phyloP scores from a whole-genome alignment of 2,888 invertebrate genomes.

The Gymnocheta viridis region DNA sequence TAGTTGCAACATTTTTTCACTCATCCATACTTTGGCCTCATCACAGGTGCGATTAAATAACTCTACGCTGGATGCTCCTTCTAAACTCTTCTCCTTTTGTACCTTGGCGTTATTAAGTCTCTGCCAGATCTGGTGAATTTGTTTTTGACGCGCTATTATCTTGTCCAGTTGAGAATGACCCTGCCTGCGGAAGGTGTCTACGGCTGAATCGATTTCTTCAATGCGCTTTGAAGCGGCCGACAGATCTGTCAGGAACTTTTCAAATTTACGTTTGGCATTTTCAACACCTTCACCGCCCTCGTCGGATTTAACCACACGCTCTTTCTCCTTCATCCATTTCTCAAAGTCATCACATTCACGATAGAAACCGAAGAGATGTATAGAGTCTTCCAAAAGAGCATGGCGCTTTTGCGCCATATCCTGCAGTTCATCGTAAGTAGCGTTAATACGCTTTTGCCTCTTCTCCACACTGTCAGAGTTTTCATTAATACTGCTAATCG shows the following conservation, averaged over 20 bases:
- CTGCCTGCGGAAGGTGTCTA: slow-evolving; percentile 91
- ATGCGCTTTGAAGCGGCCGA: slow-evolving; percentile 96
- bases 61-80: slow-evolving; percentile 96
- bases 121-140: slow-evolving; percentile 95
- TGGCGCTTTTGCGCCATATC: slow-evolving; percentile 91
- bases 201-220: slow-evolving; percentile 93
- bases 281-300: slow-evolving; percentile 93
- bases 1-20: slow-evolving; percentile 95
- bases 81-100: slow-evolving; percentile 94
- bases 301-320: slow-evolving; percentile 91
- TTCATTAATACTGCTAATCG: slow-evolving; percentile 83
- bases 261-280: slow-evolving; percentile 96
- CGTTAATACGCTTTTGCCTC: slow-evolving; percentile 90
- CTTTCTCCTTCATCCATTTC: slow-evolving; percentile 98
- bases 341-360: slow-evolving; percentile 99
- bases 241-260: slow-evolving; percentile 97
- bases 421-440: slow-evolving; percentile 90
- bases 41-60: slow-evolving; percentile 97
- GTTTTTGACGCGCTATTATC: slow-evolving; percentile 88
- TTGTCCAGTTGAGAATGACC: slow-evolving; percentile 94
- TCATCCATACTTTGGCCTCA: slow-evolving; percentile 98
- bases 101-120: slow-evolving; percentile 92
- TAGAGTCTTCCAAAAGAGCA: slow-evolving; percentile 94
- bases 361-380: slow-evolving; percentile 95
- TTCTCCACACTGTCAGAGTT: slow-evolving; percentile 89